A percentile compares a stretch with the other conserved stretches of the same genome.
Evolutionary conservation across 1,140 invertebrate species (phyloP).

Genomic region (Argopecten irradians): DNA sequence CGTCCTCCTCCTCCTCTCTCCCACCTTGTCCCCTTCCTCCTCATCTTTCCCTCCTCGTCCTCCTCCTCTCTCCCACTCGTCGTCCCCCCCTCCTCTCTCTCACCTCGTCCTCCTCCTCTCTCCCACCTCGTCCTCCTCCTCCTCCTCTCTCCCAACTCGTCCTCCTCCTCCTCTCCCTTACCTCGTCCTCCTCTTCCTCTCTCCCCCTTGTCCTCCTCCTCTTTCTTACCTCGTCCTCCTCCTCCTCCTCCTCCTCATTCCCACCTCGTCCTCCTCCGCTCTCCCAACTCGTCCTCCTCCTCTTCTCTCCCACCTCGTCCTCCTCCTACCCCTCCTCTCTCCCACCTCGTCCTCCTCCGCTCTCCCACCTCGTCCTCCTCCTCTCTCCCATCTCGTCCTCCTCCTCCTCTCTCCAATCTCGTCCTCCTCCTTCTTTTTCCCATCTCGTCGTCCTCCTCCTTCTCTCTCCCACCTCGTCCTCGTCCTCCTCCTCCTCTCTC

Average conservation of each 20-base stretch:
- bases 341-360: too few relatives aligned
- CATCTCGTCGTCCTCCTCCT: neutral
- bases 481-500: neutral
- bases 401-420: neutral
- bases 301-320: too few relatives aligned
- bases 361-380: too few relatives aligned
- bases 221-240: neutral
- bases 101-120: too few relatives aligned
- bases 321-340: too few relatives aligned
- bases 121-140: neutral
- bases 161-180: neutral
- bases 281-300: too few relatives aligned
- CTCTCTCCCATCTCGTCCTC: neutral
- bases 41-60: too few relatives aligned
- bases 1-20: neutral
- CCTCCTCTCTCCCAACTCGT: neutral
- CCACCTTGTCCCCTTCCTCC: neutral
- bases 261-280: neutral
- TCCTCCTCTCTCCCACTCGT: too few relatives aligned
- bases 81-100: too few relatives aligned
- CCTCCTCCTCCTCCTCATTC: neutral
- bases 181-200: neutral
- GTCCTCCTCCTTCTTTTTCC: neutral
- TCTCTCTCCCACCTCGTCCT: neutral
- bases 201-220: neutral